These are phyloP conservation scores for Pardalotus punctatus DNA, from an alignment of 2,113 vertebrate genomes.

Conservation along the genomic window DNA sequence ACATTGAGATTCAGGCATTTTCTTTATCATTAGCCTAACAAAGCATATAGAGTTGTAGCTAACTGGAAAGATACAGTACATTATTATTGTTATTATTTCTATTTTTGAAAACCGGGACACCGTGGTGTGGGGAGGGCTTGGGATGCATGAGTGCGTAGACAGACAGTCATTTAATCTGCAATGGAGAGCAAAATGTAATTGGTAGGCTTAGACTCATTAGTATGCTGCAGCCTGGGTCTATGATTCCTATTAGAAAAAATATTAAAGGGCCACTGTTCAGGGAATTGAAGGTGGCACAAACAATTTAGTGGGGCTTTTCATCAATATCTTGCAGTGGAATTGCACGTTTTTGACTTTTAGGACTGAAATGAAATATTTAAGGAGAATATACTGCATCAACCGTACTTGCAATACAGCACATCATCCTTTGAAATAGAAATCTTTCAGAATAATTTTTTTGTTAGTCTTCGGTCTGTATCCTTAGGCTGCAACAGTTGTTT, in stretches of 20 bases:
- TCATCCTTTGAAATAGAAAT: background rate
- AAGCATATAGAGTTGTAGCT: constrained; percentile 62
- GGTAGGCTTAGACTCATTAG: constrained; percentile 55
- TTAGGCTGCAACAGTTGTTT: constrained; percentile 5
- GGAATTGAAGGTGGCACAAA: constrained; percentile 58
- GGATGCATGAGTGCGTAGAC: background rate
- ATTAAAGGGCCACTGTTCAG: constrained; percentile 39
- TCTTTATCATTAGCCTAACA: constrained; percentile 66
- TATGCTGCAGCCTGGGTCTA: constrained; percentile 46
- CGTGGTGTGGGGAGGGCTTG: background rate
- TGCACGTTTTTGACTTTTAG: constrained; percentile 15
- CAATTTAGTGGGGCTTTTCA: constrained; percentile 40
- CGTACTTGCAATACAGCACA: background rate
- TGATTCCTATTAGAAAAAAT: constrained; percentile 57
- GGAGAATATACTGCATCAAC: background rate
- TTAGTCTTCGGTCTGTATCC: background rate
- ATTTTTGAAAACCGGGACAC: constrained; percentile 53
- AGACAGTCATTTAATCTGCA: constrained; percentile 61
- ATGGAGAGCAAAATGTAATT: constrained; percentile 63
- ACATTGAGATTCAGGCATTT: constrained; percentile 59
- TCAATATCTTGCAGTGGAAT: background rate
- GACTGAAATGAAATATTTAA: background rate
- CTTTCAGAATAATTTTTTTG: background rate
- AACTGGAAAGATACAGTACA: constrained; percentile 57
- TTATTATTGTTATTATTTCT: constrained; percentile 68